Conservation (phyloP, 2,888 invertebrate genomes). For the Pollenia labialis region DNA sequence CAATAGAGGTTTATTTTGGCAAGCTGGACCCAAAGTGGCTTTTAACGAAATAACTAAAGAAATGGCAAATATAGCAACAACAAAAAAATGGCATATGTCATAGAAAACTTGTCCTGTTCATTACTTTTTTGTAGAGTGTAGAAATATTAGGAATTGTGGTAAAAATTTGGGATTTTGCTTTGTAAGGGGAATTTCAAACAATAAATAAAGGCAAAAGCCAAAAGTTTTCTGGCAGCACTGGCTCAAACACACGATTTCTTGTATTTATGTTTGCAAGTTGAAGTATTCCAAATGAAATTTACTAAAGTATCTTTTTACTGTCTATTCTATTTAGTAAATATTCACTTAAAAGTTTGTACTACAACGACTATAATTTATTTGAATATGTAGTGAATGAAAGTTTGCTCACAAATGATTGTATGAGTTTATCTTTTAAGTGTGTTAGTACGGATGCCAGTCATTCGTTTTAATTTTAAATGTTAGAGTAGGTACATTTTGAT, state of each 20-base stretch:
- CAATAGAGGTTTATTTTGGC: no score
- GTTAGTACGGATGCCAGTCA: slow-evolving; percentile 13
- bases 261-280: background rate
- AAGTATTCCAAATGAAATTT: slow-evolving; percentile 43
- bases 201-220: no score
- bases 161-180: no score
- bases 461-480: slow-evolving; percentile 1
- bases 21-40: no score
- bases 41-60: no score
- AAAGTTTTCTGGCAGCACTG: background rate
- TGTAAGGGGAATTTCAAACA: no score
- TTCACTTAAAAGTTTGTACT: slow-evolving; percentile 37
- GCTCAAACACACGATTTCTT: background rate
- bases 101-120: no score
- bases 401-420: background rate
- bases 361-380: slow-evolving; percentile 51
- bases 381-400: slow-evolving; percentile 20
- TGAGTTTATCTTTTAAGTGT: background rate
- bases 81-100: no score
- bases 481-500: slow-evolving; percentile 1
- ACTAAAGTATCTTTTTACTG: slow-evolving; percentile 50
- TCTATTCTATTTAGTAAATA: slow-evolving; percentile 50
- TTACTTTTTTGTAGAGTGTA: no score
- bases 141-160: no score
- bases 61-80: no score